Conservation (phyloP, 2,797 vertebrate genomes). For the Anguilla megastoma region DNA sequence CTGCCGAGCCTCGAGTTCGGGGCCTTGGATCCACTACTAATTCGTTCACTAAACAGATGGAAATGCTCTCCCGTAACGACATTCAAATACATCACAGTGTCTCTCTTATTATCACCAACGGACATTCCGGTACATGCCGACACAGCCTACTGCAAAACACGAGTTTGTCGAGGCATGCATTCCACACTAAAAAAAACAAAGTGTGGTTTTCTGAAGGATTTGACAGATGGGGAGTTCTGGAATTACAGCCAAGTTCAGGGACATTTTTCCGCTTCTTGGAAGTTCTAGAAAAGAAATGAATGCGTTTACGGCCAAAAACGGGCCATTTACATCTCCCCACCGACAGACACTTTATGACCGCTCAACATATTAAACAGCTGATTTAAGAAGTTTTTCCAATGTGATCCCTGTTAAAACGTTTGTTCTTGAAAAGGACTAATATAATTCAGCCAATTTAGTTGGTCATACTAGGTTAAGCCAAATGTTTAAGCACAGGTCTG, state of each 20-base stretch:
- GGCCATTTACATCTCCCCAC: not conserved
- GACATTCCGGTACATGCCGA: not conserved
- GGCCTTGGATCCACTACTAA: not conserved
- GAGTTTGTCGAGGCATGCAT: not conserved
- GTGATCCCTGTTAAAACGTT: not conserved
- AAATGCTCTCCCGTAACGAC: not conserved
- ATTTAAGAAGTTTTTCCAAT: not conserved
- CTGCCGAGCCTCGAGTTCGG: not conserved
- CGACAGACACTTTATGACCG: not conserved
- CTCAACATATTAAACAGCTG: not conserved
- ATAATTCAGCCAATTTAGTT: not conserved
- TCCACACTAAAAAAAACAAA: not conserved
- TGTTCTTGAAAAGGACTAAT: not conserved
- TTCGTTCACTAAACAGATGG: not conserved
- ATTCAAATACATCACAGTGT: constrained; percentile 5
- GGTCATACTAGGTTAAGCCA: not conserved
- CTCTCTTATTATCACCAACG: not conserved
- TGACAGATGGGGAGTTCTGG: not conserved
- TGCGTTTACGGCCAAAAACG: not conserved
- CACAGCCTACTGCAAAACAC: not conserved
- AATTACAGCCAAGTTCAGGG: not conserved
- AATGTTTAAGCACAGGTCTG: not conserved
- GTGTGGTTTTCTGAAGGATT: not conserved
- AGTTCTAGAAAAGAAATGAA: not conserved
- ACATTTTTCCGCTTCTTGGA: not conserved